These are phyloP conservation scores for Paramisgurnus dabryanus DNA, from an alignment of 2,113 vertebrate species.

Conservation along the genomic window DNA sequence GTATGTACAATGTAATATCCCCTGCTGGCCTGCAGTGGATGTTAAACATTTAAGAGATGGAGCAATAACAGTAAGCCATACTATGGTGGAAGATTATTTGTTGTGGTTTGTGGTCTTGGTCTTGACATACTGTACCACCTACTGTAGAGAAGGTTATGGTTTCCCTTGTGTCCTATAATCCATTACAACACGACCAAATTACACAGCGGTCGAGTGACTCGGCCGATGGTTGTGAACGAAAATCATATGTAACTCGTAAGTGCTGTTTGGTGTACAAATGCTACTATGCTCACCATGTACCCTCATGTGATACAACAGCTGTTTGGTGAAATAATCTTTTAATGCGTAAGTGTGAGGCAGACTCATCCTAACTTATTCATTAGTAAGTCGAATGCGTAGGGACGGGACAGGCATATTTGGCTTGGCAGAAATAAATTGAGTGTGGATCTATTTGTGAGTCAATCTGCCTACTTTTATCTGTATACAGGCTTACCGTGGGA, in stretches of 20 bases:
- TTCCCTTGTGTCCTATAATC: not conserved
- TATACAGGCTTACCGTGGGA: constrained; percentile 6
- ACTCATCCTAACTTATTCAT: not conserved
- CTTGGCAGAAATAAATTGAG: constrained; percentile 3
- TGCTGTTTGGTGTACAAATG: not conserved
- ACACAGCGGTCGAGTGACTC: no score
- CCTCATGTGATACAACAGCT: no score
- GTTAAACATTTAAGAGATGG: not conserved
- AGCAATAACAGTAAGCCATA: not conserved
- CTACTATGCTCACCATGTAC: not conserved
- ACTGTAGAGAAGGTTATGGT: not conserved
- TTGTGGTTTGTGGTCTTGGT: not conserved
- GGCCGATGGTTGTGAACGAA: no score
- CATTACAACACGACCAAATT: not conserved
- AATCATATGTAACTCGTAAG: no score
- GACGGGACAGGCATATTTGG: not conserved
- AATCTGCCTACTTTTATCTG: constrained; percentile 10
- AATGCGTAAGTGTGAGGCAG: not conserved
- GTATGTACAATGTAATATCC: not conserved
- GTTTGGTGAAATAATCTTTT: not conserved
- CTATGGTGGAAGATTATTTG: not conserved
- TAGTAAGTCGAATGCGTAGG: not conserved
- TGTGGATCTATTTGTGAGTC: constrained; percentile 19
- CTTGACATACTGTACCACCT: not conserved
- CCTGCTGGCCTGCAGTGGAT: not conserved